These are phyloP conservation scores for Halesus radiatus DNA, from an alignment of 1,140 invertebrate species.

Conservation along the genomic window DNA sequence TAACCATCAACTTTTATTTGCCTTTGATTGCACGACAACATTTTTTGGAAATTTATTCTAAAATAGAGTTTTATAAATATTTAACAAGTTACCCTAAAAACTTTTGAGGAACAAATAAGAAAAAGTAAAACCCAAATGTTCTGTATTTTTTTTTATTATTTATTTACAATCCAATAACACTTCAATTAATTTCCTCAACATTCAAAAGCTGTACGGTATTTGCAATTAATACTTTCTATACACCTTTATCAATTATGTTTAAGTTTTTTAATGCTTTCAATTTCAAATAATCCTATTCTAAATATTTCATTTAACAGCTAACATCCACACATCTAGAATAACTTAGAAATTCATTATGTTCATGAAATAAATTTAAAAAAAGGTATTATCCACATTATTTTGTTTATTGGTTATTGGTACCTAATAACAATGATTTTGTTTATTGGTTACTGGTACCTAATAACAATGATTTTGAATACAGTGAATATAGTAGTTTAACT, in stretches of 20 bases:
- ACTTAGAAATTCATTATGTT: conserved; percentile 22
- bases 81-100: too few species aligned
- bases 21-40: too few species aligned
- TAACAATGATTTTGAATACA: background rate
- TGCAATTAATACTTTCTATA: conserved; percentile 35
- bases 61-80: too few species aligned
- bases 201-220: conserved; percentile 39
- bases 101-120: too few species aligned
- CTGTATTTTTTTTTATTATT: background rate
- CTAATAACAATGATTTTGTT: too few species aligned
- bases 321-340: conserved; percentile 41
- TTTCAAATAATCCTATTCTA: conserved; percentile 41
- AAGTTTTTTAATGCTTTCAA: conserved; percentile 16
- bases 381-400: too few species aligned
- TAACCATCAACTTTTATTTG: too few species aligned
- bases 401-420: too few species aligned
- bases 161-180: conserved; percentile 42
- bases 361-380: conserved; percentile 12
- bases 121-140: too few species aligned
- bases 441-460: too few species aligned
- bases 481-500: background rate
- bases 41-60: too few species aligned
- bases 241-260: conserved; percentile 9
- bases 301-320: conserved; percentile 32
- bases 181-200: conserved; percentile 38